Evolutionary conservation across 2,888 invertebrate species (phyloP).

Genomic region (Catocala fraxini): DNA sequence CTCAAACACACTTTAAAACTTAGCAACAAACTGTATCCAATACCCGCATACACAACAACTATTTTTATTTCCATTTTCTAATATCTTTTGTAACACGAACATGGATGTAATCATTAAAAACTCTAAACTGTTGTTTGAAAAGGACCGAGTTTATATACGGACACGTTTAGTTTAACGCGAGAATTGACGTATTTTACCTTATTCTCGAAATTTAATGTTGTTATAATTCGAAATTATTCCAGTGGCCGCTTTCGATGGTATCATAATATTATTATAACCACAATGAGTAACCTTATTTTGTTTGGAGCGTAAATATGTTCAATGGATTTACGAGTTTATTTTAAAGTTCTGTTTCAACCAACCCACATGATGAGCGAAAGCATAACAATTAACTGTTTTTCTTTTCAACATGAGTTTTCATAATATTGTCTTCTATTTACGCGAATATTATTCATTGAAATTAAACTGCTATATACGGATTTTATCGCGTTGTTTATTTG

Average conservation of each 20-base stretch:
- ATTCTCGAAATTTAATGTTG: constrained; percentile 59
- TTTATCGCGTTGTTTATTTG: no score
- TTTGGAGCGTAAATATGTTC: constrained; percentile 33
- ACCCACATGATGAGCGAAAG: no score
- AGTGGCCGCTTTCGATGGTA: constrained; percentile 43
- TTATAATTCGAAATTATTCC: constrained; percentile 61
- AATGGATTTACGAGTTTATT: constrained; percentile 12
- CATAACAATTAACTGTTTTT: no score
- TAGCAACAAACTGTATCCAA: constrained; percentile 28
- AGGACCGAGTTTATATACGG: constrained; percentile 31
- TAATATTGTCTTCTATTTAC: no score
- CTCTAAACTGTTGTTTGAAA: constrained; percentile 40
- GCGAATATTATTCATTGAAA: no score
- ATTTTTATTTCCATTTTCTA: constrained; percentile 13
- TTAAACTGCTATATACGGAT: no score
- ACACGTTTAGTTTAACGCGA: constrained; percentile 54
- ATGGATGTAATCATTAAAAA: constrained; percentile 21
- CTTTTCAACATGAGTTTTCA: no score
- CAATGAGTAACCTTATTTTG: constrained; percentile 43
- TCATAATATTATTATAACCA: constrained; percentile 56
- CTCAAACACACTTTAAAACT: constrained; percentile 30
- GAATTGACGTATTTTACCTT: constrained; percentile 35
- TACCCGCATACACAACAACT: constrained; percentile 15
- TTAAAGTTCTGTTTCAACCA: background rate
- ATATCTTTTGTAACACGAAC: background rate